Percentiles rank a stretch among this genome's conserved stretches.
Evolutionary conservation across 2,888 invertebrate species (phyloP).

Genomic region (Penaeus monodon): DNA sequence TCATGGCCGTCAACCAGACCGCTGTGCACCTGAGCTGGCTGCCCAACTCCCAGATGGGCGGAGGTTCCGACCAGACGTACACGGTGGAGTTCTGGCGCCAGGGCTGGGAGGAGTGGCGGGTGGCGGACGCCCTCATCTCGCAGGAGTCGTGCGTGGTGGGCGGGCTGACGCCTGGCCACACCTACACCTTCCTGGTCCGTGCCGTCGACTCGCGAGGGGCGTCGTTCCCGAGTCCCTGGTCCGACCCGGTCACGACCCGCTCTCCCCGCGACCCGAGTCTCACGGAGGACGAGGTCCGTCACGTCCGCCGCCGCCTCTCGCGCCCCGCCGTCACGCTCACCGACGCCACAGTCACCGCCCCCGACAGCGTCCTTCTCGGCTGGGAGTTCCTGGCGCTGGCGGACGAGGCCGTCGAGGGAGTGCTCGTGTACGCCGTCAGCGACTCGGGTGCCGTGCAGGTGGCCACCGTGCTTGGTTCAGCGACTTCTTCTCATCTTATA

Average conservation of each 20-base stretch:
- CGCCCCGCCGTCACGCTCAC: slow-evolving; percentile 75
- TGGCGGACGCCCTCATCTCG: slow-evolving; percentile 52
- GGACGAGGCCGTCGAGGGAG: slow-evolving; percentile 76
- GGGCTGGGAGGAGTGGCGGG: slow-evolving; percentile 60
- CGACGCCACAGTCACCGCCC: slow-evolving; percentile 77
- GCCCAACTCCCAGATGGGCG: slow-evolving; percentile 76
- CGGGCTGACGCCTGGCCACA: slow-evolving; percentile 82
- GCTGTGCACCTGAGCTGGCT: slow-evolving; percentile 87
- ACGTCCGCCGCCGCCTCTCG: slow-evolving; percentile 53
- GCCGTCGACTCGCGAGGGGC: slow-evolving; percentile 58
- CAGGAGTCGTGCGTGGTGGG: slow-evolving; percentile 75
- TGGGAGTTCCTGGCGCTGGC: slow-evolving; percentile 79
- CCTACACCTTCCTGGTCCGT: slow-evolving; percentile 80
- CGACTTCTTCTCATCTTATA: slow-evolving; percentile 76
- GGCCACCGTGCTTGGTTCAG: slow-evolving; percentile 77
- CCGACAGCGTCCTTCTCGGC: slow-evolving; percentile 82
- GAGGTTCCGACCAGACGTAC: slow-evolving; percentile 81
- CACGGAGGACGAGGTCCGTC: slow-evolving; percentile 39
- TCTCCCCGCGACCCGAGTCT: slow-evolving; percentile 28
- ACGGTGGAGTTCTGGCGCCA: slow-evolving; percentile 74
- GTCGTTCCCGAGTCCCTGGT: slow-evolving; percentile 64
- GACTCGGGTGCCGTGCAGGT: slow-evolving; percentile 68
- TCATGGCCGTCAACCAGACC: slow-evolving; percentile 77
- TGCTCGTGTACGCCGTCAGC: slow-evolving; percentile 76
- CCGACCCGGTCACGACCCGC: slow-evolving; percentile 54